These are phyloP conservation scores for Andrena cerasifolii DNA, from an alignment of 1,140 invertebrate genomes.

Conservation along the genomic window DNA sequence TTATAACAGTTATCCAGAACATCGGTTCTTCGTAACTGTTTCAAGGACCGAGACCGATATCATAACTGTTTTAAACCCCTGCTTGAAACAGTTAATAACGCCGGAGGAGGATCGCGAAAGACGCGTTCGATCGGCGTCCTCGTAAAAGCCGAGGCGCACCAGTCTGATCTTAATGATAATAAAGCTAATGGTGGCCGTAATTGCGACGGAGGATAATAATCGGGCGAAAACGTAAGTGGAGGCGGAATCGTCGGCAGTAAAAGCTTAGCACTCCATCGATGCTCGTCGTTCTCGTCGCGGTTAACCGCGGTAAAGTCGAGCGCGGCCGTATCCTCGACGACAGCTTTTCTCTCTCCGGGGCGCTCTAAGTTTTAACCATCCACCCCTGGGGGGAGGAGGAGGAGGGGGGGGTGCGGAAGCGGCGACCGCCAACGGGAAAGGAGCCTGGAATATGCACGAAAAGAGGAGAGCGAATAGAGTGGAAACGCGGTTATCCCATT, in stretches of 20 bases:
- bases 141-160: too few species aligned
- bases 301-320: constrained; percentile 13
- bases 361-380: neutral
- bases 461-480: constrained; percentile 16
- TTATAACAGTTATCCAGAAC: too few species aligned
- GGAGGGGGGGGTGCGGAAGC: too few species aligned
- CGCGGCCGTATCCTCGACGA: neutral
- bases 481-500: constrained; percentile 34
- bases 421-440: neutral
- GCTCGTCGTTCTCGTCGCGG: neutral
- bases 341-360: neutral
- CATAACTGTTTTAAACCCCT: too few species aligned
- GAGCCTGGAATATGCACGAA: constrained; percentile 5
- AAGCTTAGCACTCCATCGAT: constrained; percentile 28
- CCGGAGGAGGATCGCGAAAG: too few species aligned
- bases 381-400: too few species aligned
- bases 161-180: constrained; percentile 17
- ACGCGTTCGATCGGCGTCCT: too few species aligned
- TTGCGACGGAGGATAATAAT: constrained; percentile 10
- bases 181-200: constrained; percentile 4
- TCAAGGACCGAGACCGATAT: too few species aligned
- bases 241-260: constrained; percentile 8
- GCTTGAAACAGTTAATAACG: too few species aligned
- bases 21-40: too few species aligned
- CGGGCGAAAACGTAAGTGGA: neutral